phyloP scores from a whole-genome alignment of 2,113 vertebrate species.

The Caranx melampygus region DNA sequence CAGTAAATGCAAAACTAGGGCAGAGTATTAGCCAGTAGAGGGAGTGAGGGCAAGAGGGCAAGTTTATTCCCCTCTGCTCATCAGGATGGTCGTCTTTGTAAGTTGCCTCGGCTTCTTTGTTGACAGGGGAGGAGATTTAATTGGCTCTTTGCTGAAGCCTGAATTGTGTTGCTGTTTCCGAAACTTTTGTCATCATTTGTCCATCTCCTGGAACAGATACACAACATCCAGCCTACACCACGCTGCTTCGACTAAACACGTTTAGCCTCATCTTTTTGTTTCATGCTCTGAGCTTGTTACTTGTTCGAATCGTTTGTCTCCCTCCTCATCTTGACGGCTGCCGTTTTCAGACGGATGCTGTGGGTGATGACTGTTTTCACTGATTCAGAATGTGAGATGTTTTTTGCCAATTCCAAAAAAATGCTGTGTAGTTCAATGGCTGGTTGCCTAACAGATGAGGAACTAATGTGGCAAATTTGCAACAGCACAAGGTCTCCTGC shows the following conservation, averaged over 20 bases:
- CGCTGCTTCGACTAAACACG: background rate
- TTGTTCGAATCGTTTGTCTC: background rate
- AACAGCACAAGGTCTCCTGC: background rate
- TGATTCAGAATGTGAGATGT: background rate
- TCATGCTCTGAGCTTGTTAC: background rate
- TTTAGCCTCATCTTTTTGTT: background rate
- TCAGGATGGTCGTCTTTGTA: background rate
- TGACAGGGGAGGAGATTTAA: constrained; percentile 37
- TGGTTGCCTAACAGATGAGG: background rate
- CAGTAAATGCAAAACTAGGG: background rate
- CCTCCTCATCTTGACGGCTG: background rate
- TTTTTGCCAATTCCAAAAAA: background rate
- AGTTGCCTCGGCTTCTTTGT: constrained; percentile 22
- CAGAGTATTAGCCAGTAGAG: background rate
- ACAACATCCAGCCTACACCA: background rate
- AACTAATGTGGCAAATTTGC: background rate
- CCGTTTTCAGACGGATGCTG: background rate
- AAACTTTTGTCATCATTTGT: background rate
- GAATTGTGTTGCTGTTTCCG: constrained; percentile 10
- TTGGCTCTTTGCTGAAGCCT: constrained; percentile 16
- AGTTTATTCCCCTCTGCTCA: constrained; percentile 21
- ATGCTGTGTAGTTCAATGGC: background rate
- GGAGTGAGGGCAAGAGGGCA: background rate
- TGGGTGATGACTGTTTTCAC: background rate
- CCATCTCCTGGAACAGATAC: background rate